phyloP scores from a whole-genome alignment of 2,113 vertebrate genomes.

The Eonycteris spelaea region DNA sequence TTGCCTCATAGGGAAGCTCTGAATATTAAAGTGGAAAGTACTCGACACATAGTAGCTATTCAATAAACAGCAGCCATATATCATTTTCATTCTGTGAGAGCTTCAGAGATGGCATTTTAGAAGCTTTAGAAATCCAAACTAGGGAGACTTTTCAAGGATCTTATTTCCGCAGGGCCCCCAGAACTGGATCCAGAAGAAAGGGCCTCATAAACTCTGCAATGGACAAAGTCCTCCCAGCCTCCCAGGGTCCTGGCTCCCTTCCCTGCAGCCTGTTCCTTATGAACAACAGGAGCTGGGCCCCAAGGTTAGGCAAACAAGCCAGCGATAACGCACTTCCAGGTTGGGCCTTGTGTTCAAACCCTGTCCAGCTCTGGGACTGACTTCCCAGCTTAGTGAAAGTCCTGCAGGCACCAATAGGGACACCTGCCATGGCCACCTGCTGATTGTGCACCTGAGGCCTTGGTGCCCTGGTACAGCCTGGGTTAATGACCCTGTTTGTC shows the following conservation, averaged over 20 bases:
- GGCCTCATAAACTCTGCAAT: background rate
- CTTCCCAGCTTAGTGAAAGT: background rate
- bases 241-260: slow-evolving; percentile 41
- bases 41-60: background rate
- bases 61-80: background rate
- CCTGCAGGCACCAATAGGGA: background rate
- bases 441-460: slow-evolving; percentile 84
- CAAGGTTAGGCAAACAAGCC: slow-evolving; percentile 79
- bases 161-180: background rate
- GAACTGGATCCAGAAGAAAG: background rate
- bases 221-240: slow-evolving; percentile 46
- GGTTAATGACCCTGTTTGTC: slow-evolving; percentile 91
- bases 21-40: background rate
- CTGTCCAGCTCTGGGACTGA: background rate
- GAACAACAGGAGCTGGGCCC: slow-evolving; percentile 14
- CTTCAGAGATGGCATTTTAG: background rate
- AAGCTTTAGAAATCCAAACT: background rate
- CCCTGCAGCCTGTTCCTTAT: slow-evolving; percentile 33
- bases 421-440: slow-evolving; percentile 65
- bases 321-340: slow-evolving; percentile 82
- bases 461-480: slow-evolving; percentile 93
- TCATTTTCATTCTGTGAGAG: background rate
- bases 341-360: slow-evolving; percentile 77
- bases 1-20: background rate
- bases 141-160: background rate